A percentile compares a stretch with the other conserved stretches of the same genome.
Conservation (phyloP, 2,888 invertebrate genomes). For the Dasysyrphus tricinctus region DNA sequence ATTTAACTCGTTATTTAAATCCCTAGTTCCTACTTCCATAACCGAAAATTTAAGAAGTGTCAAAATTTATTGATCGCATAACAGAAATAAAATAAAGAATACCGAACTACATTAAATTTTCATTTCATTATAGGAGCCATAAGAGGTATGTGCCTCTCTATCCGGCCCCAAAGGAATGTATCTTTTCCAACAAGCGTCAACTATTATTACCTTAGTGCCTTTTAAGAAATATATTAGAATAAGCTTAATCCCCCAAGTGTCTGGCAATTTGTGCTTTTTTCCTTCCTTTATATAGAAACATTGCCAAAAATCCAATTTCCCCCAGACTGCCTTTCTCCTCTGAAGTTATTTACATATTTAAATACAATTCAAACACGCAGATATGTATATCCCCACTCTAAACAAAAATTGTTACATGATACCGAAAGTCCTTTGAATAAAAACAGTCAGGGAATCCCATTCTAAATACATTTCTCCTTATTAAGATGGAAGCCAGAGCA, state of each 20-base stretch:
- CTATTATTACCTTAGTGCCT: constrained; percentile 45
- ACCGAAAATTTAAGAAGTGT: neutral
- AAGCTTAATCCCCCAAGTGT: constrained; percentile 45
- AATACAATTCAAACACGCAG: constrained; percentile 53
- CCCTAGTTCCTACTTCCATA: neutral
- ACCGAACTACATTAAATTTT: neutral
- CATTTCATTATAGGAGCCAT: neutral
- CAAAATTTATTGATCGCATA: neutral
- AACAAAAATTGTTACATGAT: constrained; percentile 49
- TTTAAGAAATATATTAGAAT: constrained; percentile 48
- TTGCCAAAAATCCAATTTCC: constrained; percentile 44
- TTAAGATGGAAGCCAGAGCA: neutral
- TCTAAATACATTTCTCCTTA: neutral
- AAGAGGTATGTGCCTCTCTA: neutral
- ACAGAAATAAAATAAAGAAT: neutral
- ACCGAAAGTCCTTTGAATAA: constrained; percentile 40
- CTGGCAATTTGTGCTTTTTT: constrained; percentile 52
- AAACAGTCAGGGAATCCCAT: constrained; percentile 2
- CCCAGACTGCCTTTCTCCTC: neutral
- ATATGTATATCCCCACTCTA: neutral
- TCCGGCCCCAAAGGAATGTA: constrained; percentile 3
- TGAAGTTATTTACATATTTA: constrained; percentile 62
- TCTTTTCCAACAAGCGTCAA: constrained; percentile 33
- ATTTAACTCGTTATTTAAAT: neutral
- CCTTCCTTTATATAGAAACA: constrained; percentile 33